These are phyloP conservation scores for Phanerotoma sp. DNA, from an alignment of 2,888 invertebrate species.

Conservation along the genomic window DNA sequence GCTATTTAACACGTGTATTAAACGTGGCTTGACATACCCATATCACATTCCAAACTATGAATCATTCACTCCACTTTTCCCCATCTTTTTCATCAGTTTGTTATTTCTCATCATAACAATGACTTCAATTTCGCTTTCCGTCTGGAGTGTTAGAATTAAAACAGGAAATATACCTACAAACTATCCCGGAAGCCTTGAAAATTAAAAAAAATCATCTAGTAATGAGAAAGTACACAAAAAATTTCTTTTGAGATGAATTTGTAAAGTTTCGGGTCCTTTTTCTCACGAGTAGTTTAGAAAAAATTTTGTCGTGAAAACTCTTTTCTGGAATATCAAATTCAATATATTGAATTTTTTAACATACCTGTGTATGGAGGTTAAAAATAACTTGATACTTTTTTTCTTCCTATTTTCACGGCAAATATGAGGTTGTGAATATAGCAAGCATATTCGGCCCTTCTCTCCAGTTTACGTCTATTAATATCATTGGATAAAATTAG, in stretches of 20 bases:
- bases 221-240: neutral
- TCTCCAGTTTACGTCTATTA: slow-evolving; percentile 44
- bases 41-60: slow-evolving; percentile 7
- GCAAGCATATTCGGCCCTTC: slow-evolving; percentile 31
- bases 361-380: too few species aligned
- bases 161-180: slow-evolving; percentile 4
- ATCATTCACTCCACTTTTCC: slow-evolving; percentile 2
- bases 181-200: slow-evolving; percentile 5
- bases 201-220: neutral
- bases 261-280: neutral
- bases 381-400: too few species aligned
- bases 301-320: neutral
- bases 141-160: neutral
- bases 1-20: neutral
- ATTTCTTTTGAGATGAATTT: neutral
- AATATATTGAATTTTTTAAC: too few species aligned
- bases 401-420: too few species aligned
- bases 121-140: neutral
- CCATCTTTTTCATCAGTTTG: neutral
- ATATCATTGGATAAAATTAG: slow-evolving; percentile 53
- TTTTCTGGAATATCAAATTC: too few species aligned
- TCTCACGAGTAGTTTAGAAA: neutral
- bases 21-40: neutral
- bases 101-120: slow-evolving; percentile 12
- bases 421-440: neutral